Evolutionary conservation across 2,797 vertebrate genomes (phyloP), one percentile per base, ranked within the genome.

Genomic region (Acestrorhynchus altus): DNA sequence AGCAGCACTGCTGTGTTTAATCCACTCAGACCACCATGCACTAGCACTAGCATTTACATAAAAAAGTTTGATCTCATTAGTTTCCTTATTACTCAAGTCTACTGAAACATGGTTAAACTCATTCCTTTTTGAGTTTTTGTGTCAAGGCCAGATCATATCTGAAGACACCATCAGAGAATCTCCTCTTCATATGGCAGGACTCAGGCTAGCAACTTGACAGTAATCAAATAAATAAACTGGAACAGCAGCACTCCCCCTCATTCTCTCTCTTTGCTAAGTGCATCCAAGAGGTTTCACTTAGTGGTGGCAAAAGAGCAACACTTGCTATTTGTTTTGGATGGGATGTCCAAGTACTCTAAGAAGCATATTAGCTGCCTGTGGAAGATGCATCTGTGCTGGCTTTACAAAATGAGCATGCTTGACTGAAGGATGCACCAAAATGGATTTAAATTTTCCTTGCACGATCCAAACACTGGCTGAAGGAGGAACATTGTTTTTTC

Each of bases 371-470:
- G 83, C 73, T 77, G 83, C 74, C 80, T 82, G 80, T 78, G 76
- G 76, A 79, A 18, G 60, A 40, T 54, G 71, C 57, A 73, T 78
- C 81, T 89, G 83, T 79, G 86, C 82, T 81, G 83, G 76, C 71
- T 72, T 74, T 26, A 74, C 24, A 69, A 47, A 71, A n/a, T 54
- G n/a, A 49, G 64, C 64, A 72, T 78, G 82, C 87, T 84, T 87
- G 86, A 89, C 85, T 85, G 87, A 90, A 90, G 88, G 80, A 88
- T 83, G 83, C 86, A 82, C 86, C 88, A 83, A 88, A 88, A 88
- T 86, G 78, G 86, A 86, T 90, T 87, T 89, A 84, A 77, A 87
- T 88, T 87, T 86, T 16, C 11, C 78, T 73, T 79, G 85, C 90
- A 85, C 83, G 88, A 89, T 85, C 83, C 89, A 90, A 90, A 91